Base-by-base conservation (phyloP, 1,140 invertebrate species). In the Hyphantria cunea region DNA sequence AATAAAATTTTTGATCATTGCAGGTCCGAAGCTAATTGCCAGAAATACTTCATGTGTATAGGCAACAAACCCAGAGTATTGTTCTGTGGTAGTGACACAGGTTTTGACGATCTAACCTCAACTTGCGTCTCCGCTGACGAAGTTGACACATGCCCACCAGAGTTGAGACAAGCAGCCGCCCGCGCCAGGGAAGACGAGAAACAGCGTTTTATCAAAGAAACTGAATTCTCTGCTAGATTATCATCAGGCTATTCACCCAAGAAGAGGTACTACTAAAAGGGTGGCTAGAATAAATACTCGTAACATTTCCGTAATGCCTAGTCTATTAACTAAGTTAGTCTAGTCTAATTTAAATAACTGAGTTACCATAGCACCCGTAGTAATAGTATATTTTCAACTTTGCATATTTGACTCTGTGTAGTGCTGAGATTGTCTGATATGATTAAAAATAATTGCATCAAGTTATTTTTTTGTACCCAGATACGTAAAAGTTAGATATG, bases 31-130 rank as follows among this genome's bases (percentile, higher is more conserved):
- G 73, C 60, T 0, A 95, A 97, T 71, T 97, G 96, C 81, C 94
- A 96, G 72, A 94, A 93, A 72, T 97, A 96, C 78, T 98, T 95
- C 80, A 91, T 97, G 3, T 98, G 97, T 76, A 93, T 97, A 0
- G 94, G 96, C 41, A 92, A 92, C 17, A 93, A 93, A 64, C 96
- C 96, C 0, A 83, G 95, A 44, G 76, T 80, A 0, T 93, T 95
- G 55, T 93, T 93, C 45, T 98, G 97, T 74, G 95, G 94, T 8
- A 93, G 94, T 64, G 96, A 95, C 66, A 92, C 93, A 15, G 96
- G 95, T 3, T 98, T 96, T 86, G 97, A 97, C 67, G 95, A 96
- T 14, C 78, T 94, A 0, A 94, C 93, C 8, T 93, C 94, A 44
- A 90, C 92, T 37, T 98, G 97, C 78, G 96, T 88, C 0, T 82